Evolutionary conservation across 1,140 invertebrate genomes (phyloP).

Genomic region (Chlorops oryzae): DNA sequence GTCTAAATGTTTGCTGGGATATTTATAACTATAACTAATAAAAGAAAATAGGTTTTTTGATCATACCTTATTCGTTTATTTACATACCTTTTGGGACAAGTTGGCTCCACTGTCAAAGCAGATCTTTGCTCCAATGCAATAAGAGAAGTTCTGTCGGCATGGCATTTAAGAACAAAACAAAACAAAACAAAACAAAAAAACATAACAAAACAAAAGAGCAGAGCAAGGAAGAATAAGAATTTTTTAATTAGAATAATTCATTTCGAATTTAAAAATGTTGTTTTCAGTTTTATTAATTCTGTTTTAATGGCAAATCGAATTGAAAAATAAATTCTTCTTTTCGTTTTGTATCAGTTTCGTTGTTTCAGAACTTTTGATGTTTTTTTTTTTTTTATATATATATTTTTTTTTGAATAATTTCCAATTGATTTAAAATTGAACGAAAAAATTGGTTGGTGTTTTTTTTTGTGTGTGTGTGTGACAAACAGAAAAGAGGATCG

Average conservation of each 20-base stretch:
- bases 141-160: slow-evolving; percentile 42
- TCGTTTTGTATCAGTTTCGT: too few species aligned
- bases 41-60: too few species aligned
- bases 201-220: neutral
- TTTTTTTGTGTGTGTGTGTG: neutral
- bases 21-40: too few species aligned
- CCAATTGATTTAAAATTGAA: slow-evolving; percentile 8
- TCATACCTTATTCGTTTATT: slow-evolving; percentile 18
- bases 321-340: slow-evolving; percentile 1
- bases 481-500: too few species aligned
- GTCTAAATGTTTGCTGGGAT: neutral
- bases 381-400: neutral
- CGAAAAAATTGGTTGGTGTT: too few species aligned
- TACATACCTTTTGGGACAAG: slow-evolving; percentile 46
- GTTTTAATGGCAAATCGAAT: neutral
- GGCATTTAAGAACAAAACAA: neutral
- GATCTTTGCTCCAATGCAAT: slow-evolving; percentile 48
- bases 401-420: slow-evolving; percentile 4
- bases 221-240: too few species aligned
- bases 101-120: slow-evolving; percentile 47
- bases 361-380: neutral
- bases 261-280: slow-evolving; percentile 3
- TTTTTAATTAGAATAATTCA: neutral
- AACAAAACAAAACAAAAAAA: neutral
- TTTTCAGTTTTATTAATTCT: neutral